These are phyloP conservation scores for Acronicta psi DNA, from an alignment of 2,888 invertebrate genomes.

Conservation along the genomic window DNA sequence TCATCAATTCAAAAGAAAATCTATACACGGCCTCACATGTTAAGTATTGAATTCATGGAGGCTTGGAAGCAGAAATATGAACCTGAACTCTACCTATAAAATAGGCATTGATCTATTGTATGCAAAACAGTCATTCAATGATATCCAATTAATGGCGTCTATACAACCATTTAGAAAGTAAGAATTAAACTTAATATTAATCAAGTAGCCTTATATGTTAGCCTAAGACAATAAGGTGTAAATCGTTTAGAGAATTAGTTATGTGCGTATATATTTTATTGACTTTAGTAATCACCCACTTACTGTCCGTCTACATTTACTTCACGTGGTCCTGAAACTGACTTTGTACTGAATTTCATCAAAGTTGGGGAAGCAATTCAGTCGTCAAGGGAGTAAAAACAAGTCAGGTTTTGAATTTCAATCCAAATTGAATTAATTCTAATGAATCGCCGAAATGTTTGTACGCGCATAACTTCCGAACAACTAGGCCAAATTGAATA, in stretches of 20 bases:
- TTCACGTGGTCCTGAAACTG: too few species aligned
- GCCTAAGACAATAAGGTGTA: conserved; percentile 4
- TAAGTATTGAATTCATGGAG: conserved; percentile 8
- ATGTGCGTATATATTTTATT: background rate
- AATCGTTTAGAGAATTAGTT: background rate
- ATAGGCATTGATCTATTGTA: conserved; percentile 38
- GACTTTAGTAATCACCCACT: too few species aligned
- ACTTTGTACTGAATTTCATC: too few species aligned
- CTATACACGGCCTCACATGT: too few species aligned
- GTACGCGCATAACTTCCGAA: too few species aligned
- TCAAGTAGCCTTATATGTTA: conserved; percentile 3
- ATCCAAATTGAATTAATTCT: too few species aligned
- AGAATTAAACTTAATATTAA: conserved; percentile 24
- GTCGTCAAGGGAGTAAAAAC: too few species aligned
- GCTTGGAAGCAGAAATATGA: conserved; percentile 4
- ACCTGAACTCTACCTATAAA: conserved; percentile 7
- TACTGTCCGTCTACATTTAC: too few species aligned
- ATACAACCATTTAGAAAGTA: conserved; percentile 40
- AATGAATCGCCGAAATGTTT: too few species aligned
- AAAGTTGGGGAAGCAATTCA: too few species aligned
- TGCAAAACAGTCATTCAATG: conserved; percentile 41
- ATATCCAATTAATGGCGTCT: conserved; percentile 24
- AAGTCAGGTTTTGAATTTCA: too few species aligned
- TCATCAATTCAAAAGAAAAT: background rate
- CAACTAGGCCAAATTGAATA: too few species aligned